Percentiles rank a stretch among this genome's conserved stretches.
These are phyloP conservation scores for Coboldia fuscipes DNA, from an alignment of 1,140 invertebrate genomes.

Conservation along the genomic window DNA sequence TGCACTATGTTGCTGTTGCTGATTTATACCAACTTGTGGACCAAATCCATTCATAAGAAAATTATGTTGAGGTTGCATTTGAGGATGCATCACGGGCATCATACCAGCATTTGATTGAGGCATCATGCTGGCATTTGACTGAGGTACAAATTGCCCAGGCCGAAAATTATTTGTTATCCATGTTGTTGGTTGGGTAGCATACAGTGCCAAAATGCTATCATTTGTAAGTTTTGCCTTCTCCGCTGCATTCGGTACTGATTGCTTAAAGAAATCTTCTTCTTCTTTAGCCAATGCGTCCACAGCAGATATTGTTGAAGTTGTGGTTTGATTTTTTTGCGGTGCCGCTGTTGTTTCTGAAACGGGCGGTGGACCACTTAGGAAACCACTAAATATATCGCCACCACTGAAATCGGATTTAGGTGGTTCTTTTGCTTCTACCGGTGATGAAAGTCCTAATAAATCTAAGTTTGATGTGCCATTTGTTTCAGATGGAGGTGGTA, in stretches of 20 bases:
- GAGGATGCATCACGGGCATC: neutral
- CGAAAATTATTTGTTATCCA: neutral
- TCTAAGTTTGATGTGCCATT: constrained; percentile 18
- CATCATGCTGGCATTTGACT: neutral
- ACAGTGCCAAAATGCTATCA: constrained; percentile 82
- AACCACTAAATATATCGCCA: constrained; percentile 56
- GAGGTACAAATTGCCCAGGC: neutral
- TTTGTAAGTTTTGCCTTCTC: constrained; percentile 70
- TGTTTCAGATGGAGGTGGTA: neutral
- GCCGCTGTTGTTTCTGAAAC: constrained; percentile 14
- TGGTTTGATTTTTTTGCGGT: constrained; percentile 9
- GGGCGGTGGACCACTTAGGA: constrained; percentile 42
- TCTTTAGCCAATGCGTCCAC: constrained; percentile 41
- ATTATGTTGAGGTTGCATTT: neutral
- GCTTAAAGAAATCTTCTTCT: constrained; percentile 80
- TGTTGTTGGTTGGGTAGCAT: constrained; percentile 36
- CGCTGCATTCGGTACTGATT: constrained; percentile 46
- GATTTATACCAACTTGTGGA: no score
- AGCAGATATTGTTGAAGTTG: constrained; percentile 16
- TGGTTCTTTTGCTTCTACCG: constrained; percentile 17
- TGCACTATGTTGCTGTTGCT: no score
- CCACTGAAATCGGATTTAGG: constrained; percentile 32
- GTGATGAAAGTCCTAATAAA: constrained; percentile 24
- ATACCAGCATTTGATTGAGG: neutral
- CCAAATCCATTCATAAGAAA: no score